Evolutionary conservation across 2,888 invertebrate species (phyloP).

Genomic region (Eulithis prunata): DNA sequence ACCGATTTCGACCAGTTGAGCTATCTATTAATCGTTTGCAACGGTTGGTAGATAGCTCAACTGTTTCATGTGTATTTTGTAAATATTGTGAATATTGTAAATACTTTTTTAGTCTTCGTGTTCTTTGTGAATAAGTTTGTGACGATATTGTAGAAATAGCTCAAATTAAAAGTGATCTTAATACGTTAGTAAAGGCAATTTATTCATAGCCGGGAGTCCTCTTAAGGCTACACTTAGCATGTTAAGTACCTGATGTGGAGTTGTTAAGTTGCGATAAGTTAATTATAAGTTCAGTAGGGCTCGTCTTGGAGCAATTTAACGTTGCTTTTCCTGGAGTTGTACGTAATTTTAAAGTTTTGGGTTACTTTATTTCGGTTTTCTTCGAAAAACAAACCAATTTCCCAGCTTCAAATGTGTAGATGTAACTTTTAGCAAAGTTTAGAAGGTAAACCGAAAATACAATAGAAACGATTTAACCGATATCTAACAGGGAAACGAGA

Average conservation of each 20-base stretch:
- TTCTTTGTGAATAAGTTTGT: no score
- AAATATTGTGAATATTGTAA: no score
- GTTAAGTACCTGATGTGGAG: conserved; percentile 42
- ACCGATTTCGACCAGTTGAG: no score
- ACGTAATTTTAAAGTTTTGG: conserved; percentile 3
- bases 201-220: background rate
- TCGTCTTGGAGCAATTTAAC: conserved; percentile 20
- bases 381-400: no score
- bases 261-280: conserved; percentile 44
- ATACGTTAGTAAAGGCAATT: no score
- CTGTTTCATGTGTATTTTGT: no score
- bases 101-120: no score
- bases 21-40: no score
- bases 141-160: no score
- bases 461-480: conserved; percentile 4
- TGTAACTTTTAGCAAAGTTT: background rate
- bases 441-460: background rate
- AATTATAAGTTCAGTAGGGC: conserved; percentile 42
- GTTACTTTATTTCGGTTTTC: background rate
- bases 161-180: no score
- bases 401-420: no score
- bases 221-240: conserved; percentile 41
- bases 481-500: background rate
- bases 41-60: no score
- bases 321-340: background rate